These are phyloP conservation scores for Umimayanthus chanpuru DNA, from an alignment of 92 coral and sea anemone species.

Conservation along the genomic window DNA sequence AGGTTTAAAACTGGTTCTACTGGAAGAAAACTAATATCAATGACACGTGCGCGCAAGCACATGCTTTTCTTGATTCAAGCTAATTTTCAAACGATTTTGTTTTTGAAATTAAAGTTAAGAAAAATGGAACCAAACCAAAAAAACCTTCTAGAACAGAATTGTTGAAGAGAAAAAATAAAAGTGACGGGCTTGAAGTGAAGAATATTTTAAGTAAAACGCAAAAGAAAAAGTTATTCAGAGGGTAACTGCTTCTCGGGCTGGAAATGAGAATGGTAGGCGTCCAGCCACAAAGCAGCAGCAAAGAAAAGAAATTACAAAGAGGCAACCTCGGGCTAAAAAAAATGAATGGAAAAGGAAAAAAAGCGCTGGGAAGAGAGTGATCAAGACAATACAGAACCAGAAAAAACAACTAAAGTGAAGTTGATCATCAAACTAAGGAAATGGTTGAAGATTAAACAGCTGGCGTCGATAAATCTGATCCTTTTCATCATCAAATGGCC, in stretches of 20 bases:
- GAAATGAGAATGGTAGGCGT: neutral
- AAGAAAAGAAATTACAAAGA: neutral
- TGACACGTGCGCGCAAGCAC: neutral
- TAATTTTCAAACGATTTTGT: neutral
- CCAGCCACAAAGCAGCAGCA: constrained; percentile 20
- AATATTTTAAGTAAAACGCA: neutral
- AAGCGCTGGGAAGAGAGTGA: constrained; percentile 5
- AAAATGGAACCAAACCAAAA: constrained; percentile 16
- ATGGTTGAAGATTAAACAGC: neutral
- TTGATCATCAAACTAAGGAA: too few species aligned
- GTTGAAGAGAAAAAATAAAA: constrained; percentile 6
- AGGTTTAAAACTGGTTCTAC: too few species aligned
- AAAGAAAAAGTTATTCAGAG: neutral
- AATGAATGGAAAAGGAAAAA: constrained; percentile 1
- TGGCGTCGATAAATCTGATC: neutral
- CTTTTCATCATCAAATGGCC: constrained; percentile 18
- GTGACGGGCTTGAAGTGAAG: neutral
- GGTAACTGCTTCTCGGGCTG: neutral
- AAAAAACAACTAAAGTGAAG: neutral
- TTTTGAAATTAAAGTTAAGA: constrained; percentile 15
- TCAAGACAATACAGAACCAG: constrained; percentile 6
- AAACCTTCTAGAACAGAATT: constrained; percentile 11
- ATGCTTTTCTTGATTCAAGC: neutral
- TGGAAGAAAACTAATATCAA: neutral
- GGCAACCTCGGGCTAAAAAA: neutral